Base-by-base conservation (phyloP, 1,140 invertebrate genomes). In the Cataglyphis hispanica region DNA sequence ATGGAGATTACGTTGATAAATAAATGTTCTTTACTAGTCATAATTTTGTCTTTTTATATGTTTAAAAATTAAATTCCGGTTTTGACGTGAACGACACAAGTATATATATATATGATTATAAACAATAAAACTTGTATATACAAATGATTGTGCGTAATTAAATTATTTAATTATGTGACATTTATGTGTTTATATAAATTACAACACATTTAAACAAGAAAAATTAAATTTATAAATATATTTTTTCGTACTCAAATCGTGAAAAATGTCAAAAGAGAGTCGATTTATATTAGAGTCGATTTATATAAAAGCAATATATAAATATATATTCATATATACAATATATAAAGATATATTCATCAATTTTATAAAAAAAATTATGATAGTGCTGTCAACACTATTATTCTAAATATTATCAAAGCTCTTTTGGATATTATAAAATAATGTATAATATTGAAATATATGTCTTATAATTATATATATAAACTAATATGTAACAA, bases 161-260 rank as follows among this genome's bases (percentile, higher is more conserved):
- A 67, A 80, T 56, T 34, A 81, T 25, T 86, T 75, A 87, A 50
- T 83, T 60, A 61, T 56, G 16, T 61, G 84, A 83, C 31, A 87
- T 61, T 78, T 50, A 58, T 27, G 46, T 16, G 61, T 22, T 84
- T 64, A 13, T 86, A 84, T n/a, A 78, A 34, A 74, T 78, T 58
- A 58, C 40, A 63, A 40, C 4, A 50, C 4, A 60, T 43, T 27
- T 50, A 19, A 74, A 34, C 16, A 83, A 83, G 64, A 74, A 37
- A 46, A 87, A 64, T 75, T 61, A 5, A 67, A 50, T 87, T 61
- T 27, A 56, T 25, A 64, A 84, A 75, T 56, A 31, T 74, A 77
- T 56, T 74, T 43, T 43, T 86, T 56, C 83, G 19, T 16, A 31
- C 40, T 66, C 22, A 37, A 16, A 6, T 74, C 53, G 16, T 7